These are phyloP conservation scores for Drosophila meridiana DNA, from an alignment of 2,888 invertebrate genomes.

Conservation along the genomic window DNA sequence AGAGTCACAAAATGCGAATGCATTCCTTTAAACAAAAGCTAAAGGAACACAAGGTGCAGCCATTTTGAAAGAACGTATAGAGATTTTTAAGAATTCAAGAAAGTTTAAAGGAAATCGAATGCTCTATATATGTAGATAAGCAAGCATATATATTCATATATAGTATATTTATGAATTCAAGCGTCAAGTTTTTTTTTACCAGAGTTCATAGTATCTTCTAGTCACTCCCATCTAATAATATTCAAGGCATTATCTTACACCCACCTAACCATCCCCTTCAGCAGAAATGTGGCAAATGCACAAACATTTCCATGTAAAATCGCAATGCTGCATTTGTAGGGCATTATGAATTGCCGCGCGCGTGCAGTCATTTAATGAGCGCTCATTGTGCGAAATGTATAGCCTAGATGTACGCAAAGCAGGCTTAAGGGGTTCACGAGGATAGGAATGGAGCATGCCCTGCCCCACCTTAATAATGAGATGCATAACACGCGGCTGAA, in stretches of 20 bases:
- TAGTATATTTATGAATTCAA: too few species aligned
- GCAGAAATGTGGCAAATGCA: background rate
- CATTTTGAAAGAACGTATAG: constrained; percentile 1
- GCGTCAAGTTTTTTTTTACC: too few species aligned
- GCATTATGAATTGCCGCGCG: constrained; percentile 8
- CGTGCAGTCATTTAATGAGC: constrained; percentile 47
- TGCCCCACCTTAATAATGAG: constrained; percentile 28
- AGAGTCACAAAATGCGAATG: constrained; percentile 18
- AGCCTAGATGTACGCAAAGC: constrained; percentile 22
- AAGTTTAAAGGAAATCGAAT: background rate
- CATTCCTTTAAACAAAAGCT: constrained; percentile 36
- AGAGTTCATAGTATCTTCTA: background rate
- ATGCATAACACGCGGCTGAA: constrained; percentile 35
- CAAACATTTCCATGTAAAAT: background rate
- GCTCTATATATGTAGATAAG: background rate
- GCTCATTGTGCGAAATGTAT: constrained; percentile 41
- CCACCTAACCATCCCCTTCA: background rate
- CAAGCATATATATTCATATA: background rate
- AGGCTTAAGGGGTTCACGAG: background rate
- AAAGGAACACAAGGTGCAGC: constrained; percentile 20
- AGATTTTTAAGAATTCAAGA: background rate
- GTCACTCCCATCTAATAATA: background rate
- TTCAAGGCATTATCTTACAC: background rate
- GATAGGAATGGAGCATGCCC: background rate
- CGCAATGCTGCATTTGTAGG: constrained; percentile 2